Conservation (phyloP, 1,140 invertebrate genomes). For the Bombyx mori region ASM3026992v2 NC_085122.1:3323001-3323500, state of each 20-base stretch:
- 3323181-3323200: constrained; percentile 32
- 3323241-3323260: constrained; percentile 51
- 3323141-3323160: constrained; percentile 38
- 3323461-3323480: no score
- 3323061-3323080: constrained; percentile 15
- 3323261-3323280: constrained; percentile 50
- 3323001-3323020: not conserved
- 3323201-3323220: constrained; percentile 33
- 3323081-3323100: constrained; percentile 31
- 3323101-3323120: constrained; percentile 34
- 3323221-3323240: constrained; percentile 41
- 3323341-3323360: no score
- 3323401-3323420: no score
- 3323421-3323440: no score
- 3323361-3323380: no score
- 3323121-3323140: constrained; percentile 37
- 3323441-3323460: no score
- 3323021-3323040: not conserved
- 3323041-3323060: not conserved
- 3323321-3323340: no score
- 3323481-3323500: no score
- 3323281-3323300: constrained; percentile 37
- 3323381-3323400: no score
- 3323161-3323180: constrained; percentile 33
- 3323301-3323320: no score